Conservation (phyloP, 2,888 invertebrate species). For the Kryphioiulus occultus region DNA sequence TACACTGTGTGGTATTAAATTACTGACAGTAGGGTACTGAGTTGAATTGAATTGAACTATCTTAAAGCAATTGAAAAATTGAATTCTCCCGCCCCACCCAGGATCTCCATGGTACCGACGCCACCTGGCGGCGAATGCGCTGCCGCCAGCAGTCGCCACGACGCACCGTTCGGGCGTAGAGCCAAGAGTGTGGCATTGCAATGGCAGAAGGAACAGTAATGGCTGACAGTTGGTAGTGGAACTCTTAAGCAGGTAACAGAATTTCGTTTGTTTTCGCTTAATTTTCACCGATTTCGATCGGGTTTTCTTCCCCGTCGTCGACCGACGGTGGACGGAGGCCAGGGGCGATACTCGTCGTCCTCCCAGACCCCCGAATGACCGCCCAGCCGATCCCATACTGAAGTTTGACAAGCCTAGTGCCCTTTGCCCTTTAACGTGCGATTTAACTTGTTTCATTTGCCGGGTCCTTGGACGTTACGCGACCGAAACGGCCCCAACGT, state of each 20-base stretch:
- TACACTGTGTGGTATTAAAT: background rate
- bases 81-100: too few species aligned
- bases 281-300: background rate
- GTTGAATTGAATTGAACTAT: too few species aligned
- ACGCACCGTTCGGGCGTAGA: background rate
- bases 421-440: conserved; percentile 4
- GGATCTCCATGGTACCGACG: background rate
- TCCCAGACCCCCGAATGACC: background rate
- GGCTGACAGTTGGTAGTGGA: conserved; percentile 30
- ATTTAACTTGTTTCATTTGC: background rate
- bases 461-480: too few species aligned
- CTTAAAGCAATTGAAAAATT: too few species aligned
- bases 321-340: background rate
- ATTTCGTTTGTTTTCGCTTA: conserved; percentile 20
- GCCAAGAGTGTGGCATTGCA: background rate
- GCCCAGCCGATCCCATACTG: background rate
- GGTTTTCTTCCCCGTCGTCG: background rate
- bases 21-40: background rate
- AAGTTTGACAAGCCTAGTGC: conserved; percentile 17
- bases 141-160: background rate
- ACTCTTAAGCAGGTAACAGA: background rate
- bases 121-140: background rate
- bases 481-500: too few species aligned
- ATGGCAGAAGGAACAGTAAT: conserved; percentile 37
- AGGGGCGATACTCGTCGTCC: background rate